Evolutionary conservation across 2,113 vertebrate species (phyloP), one percentile per base, ranked within the genome.

Genomic region (Sardina pilchardus): DNA sequence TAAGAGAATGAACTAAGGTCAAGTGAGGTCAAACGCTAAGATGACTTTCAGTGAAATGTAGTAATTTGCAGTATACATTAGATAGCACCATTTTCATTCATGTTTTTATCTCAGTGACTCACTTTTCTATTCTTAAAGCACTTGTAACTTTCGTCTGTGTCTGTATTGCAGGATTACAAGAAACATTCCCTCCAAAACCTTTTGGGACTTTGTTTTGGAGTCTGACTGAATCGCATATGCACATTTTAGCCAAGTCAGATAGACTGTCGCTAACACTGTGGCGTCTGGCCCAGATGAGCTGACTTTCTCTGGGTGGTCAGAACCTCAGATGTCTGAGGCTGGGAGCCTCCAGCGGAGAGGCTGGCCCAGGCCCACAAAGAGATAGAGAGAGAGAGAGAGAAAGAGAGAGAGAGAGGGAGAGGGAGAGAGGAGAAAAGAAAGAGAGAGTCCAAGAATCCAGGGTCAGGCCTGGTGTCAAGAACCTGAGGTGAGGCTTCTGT

Each of bases 391-490:
- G 24, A 24, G n/a, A 24, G 59, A 63, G 59, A 63, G 59, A 63
- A 24, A 26, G 63, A 87, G 83, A 89, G 75, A 88, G 83, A 34
- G n/a, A 75, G 67, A 75, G 30, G 14, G 9, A 90, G 88, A 71
- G 80, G 86, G 81, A 87, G 83, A 86, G 67, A 75, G 30, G 36
- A 14, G 12, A 8, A 75, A 30, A 75, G 24, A 26, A 30, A 26
- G 24, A 67, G n/a, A 30, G 59, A 75, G 30, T 36, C 30, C 30
- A 36, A 36, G 30, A 75, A 36, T 75, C 67, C 88, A 86, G 83
- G 89, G 86, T 86, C 85, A 88, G 81, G 83, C 53, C 83, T 86
- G 80, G 85, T 90, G 89, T 90, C 89, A 90, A 86, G 83, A 90
- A 81, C 88, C 85, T 81, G 86, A 59, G 80, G 87, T 86, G 86